These are phyloP conservation scores for Emydoidea blandingii DNA, from an alignment of 2,797 vertebrate species.

Conservation along the genomic window DNA sequence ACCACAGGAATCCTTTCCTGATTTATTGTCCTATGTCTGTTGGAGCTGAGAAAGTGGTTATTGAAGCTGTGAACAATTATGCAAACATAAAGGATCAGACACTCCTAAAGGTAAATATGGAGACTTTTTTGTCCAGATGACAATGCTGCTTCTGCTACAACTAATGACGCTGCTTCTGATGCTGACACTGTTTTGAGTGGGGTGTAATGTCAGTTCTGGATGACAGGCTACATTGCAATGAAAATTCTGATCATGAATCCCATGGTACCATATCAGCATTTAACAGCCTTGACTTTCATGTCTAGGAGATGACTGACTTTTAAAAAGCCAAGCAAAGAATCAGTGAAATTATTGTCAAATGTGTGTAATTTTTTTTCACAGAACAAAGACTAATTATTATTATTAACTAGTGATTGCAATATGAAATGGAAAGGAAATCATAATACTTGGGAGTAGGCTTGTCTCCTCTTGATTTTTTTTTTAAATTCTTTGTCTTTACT, in stretches of 20 bases:
- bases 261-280: conserved; percentile 77
- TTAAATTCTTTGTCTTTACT: conserved; percentile 56
- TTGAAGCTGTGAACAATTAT: neutral
- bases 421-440: neutral
- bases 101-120: conserved; percentile 62
- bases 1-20: neutral
- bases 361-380: conserved; percentile 41
- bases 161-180: conserved; percentile 74
- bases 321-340: conserved; percentile 75
- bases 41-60: conserved; percentile 17
- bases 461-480: conserved; percentile 30
- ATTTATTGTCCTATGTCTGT: conserved; percentile 13
- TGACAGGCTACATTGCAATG: conserved; percentile 69
- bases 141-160: conserved; percentile 61
- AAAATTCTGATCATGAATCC: conserved; percentile 81
- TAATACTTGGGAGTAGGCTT: neutral
- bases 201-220: conserved; percentile 79
- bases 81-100: conserved; percentile 42
- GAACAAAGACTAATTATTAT: conserved; percentile 23
- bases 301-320: conserved; percentile 53
- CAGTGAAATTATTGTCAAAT: conserved; percentile 66
- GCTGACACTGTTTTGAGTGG: conserved; percentile 60
- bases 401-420: conserved; percentile 20
- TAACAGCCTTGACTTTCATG: conserved; percentile 73
- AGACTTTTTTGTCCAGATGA: conserved; percentile 75